Evolutionary conservation across 2,113 vertebrate species (phyloP).

Genomic region (Silurus meridionalis): DNA sequence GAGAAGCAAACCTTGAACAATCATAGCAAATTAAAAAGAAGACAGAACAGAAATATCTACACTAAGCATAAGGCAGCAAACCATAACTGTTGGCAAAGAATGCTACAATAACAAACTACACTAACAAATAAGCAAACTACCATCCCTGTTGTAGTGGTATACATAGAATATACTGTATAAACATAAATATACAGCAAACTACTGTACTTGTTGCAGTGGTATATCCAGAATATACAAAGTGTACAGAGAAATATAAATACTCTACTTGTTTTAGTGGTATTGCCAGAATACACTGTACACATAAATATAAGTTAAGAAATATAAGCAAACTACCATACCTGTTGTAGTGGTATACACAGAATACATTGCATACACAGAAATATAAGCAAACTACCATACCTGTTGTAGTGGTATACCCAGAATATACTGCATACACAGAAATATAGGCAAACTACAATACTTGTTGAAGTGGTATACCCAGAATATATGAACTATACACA

Average conservation of each 20-base stretch:
- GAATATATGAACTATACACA: neutral
- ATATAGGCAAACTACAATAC: neutral
- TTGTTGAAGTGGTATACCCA: neutral
- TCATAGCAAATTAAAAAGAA: no score
- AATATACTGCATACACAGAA: no score
- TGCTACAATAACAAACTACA: neutral
- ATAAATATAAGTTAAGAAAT: neutral
- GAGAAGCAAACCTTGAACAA: neutral
- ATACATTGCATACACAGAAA: neutral
- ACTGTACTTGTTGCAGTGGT: neutral
- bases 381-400: neutral
- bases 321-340: neutral
- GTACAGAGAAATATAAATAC: neutral
- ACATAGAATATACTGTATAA: no score
- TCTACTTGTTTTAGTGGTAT: neutral
- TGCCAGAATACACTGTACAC: no score
- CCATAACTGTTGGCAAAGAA: neutral
- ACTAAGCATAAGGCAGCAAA: neutral
- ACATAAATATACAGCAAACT: neutral
- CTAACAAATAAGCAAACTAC: neutral
- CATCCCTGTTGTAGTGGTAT: neutral
- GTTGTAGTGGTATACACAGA: neutral
- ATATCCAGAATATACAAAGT: neutral
- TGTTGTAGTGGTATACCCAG: neutral
- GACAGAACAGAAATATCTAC: no score